Evolutionary conservation across 2,888 invertebrate species (phyloP).

Genomic region (Megaustenia siamemsis): DNA sequence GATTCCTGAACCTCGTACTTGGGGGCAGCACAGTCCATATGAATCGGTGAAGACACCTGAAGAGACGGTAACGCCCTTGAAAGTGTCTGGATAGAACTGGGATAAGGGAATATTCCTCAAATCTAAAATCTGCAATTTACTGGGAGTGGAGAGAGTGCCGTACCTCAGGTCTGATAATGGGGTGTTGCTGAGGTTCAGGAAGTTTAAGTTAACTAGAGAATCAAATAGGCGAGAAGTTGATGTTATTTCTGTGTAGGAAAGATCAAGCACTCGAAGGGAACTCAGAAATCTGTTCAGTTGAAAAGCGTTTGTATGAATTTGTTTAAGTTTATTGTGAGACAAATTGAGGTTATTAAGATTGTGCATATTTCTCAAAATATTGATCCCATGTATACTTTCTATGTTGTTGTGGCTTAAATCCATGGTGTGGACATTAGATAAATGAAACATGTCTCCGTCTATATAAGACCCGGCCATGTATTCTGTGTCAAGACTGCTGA

Average conservation of each 20-base stretch:
- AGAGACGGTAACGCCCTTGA: not conserved
- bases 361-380: not conserved
- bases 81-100: constrained; percentile 14
- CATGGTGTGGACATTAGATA: constrained; percentile 9
- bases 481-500: not conserved
- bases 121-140: not conserved
- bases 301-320: constrained; percentile 1
- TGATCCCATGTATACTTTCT: not conserved
- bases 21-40: constrained; percentile 23
- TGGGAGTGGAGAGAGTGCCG: not conserved
- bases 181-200: constrained; percentile 13
- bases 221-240: not conserved
- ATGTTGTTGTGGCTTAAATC: constrained; percentile 26
- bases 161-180: not conserved
- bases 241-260: constrained; percentile 10
- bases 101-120: not conserved
- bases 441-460: not conserved
- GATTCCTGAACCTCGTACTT: constrained; percentile 22
- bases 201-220: not conserved
- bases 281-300: not conserved
- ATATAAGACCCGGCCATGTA: not conserved
- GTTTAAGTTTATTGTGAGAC: constrained; percentile 14
- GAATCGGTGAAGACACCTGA: constrained; percentile 20
- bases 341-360: constrained; percentile 12
- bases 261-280: not conserved